Conservation (phyloP, 2,113 vertebrate species). For the Rhinopomastus cyanomelas region DNA sequence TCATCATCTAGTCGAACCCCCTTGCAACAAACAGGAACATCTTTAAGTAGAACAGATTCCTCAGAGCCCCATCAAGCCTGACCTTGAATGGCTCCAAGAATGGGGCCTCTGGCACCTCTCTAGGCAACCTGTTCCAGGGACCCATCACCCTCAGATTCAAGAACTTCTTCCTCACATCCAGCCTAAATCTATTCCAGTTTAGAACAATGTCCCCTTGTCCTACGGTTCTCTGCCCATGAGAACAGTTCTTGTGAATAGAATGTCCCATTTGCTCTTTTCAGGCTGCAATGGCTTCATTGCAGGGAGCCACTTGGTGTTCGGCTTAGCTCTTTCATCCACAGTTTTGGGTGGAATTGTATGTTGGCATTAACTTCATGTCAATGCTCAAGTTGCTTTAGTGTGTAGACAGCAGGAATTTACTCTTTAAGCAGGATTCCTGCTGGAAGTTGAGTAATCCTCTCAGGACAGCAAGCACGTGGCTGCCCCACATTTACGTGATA, state of each 20-base stretch:
- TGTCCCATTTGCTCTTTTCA: not conserved
- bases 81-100: no score
- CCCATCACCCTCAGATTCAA: no score
- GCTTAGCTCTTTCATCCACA: not conserved
- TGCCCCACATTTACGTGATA: fast-evolving
- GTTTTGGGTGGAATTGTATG: not conserved
- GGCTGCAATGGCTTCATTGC: not conserved
- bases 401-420: not conserved
- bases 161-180: no score
- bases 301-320: fast-evolving
- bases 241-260: not conserved
- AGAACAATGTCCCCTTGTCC: no score
- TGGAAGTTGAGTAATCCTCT: not conserved
- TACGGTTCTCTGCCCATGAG: no score
- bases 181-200: no score
- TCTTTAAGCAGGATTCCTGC: not conserved
- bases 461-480: not conserved
- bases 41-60: no score
- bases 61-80: no score
- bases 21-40: no score
- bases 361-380: not conserved
- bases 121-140: no score
- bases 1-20: no score
- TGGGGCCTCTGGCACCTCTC: no score
- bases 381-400: not conserved